Evolutionary conservation across 1,140 invertebrate species (phyloP).

Genomic region (Halyomorpha halys): DNA sequence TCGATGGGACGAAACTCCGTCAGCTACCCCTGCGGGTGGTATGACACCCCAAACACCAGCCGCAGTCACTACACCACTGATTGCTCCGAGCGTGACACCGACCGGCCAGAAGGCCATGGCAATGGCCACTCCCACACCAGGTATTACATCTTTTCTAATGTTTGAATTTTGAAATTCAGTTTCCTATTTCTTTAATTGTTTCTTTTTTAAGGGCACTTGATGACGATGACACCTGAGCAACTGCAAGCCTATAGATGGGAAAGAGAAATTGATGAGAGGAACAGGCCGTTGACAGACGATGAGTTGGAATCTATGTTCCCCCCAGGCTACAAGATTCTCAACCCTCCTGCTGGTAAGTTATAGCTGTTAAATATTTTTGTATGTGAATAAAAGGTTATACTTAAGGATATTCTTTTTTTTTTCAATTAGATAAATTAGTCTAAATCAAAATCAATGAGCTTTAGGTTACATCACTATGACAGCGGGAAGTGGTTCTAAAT

Average conservation of each 20-base stretch:
- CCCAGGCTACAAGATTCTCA: slow-evolving; percentile 93
- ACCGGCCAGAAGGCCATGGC: slow-evolving; percentile 94
- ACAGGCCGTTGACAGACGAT: slow-evolving; percentile 90
- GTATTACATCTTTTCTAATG: slow-evolving; percentile 32
- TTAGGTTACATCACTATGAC: too few species aligned
- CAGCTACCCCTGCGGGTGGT: slow-evolving; percentile 47
- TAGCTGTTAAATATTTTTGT: slow-evolving; percentile 9
- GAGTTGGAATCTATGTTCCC: slow-evolving; percentile 96
- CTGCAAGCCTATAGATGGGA: slow-evolving; percentile 98
- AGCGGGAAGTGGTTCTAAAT: too few species aligned
- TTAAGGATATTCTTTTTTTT: too few species aligned
- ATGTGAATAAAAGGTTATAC: too few species aligned
- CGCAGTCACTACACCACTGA: slow-evolving; percentile 46
- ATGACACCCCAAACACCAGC: slow-evolving; percentile 43
- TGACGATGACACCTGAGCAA: slow-evolving; percentile 98
- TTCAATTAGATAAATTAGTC: too few species aligned
- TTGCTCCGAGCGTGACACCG: slow-evolving; percentile 63
- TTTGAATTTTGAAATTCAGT: too few species aligned
- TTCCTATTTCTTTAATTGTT: slow-evolving; percentile 8
- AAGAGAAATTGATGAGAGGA: slow-evolving; percentile 95
- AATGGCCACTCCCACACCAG: slow-evolving; percentile 92
- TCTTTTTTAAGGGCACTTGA: slow-evolving; percentile 53
- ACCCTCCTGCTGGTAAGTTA: slow-evolving; percentile 70
- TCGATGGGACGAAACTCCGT: slow-evolving; percentile 96
- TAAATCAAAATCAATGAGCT: too few species aligned